These are phyloP conservation scores for Sebastes ruberrimus DNA, from an alignment of 2,797 vertebrate species.

Conservation along the genomic window DNA sequence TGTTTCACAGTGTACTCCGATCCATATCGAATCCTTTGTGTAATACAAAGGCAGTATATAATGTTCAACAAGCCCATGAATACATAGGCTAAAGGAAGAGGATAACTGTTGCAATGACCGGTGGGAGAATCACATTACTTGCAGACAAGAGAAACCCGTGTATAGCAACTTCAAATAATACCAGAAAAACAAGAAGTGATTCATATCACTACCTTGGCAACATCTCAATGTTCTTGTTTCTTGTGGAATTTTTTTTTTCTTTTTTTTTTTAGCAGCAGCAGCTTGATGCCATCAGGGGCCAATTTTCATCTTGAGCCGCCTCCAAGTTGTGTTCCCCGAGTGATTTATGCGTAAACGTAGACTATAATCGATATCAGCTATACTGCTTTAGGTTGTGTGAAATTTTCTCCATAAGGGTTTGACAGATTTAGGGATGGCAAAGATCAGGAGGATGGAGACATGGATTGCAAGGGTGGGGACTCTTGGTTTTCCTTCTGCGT, in stretches of 20 bases:
- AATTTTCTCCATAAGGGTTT: slow-evolving; percentile 12
- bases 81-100: slow-evolving; percentile 11
- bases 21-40: slow-evolving; percentile 27
- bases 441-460: slow-evolving; percentile 38
- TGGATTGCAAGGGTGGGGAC: slow-evolving; percentile 23
- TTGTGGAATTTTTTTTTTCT: neutral
- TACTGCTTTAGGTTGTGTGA: slow-evolving; percentile 16
- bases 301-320: slow-evolving; percentile 39
- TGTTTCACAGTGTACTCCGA: neutral
- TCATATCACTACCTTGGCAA: slow-evolving; percentile 46
- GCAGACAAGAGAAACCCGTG: slow-evolving; percentile 29
- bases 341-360: slow-evolving; percentile 50
- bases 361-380: slow-evolving; percentile 43
- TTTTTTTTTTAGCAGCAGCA: neutral
- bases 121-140: slow-evolving; percentile 53
- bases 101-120: slow-evolving; percentile 23
- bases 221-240: slow-evolving; percentile 8
- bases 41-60: slow-evolving; percentile 20
- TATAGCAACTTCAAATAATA: slow-evolving; percentile 33
- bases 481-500: slow-evolving; percentile 38
- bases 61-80: slow-evolving; percentile 20
- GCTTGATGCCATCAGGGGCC: slow-evolving; percentile 30
- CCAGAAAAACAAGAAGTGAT: slow-evolving; percentile 39
- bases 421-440: slow-evolving; percentile 44
- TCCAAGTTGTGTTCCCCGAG: slow-evolving; percentile 5